Percentiles rank a stretch among this genome's conserved stretches.
Conservation (phyloP, 2,797 vertebrate species). For the Phoebastria nigripes region DNA sequence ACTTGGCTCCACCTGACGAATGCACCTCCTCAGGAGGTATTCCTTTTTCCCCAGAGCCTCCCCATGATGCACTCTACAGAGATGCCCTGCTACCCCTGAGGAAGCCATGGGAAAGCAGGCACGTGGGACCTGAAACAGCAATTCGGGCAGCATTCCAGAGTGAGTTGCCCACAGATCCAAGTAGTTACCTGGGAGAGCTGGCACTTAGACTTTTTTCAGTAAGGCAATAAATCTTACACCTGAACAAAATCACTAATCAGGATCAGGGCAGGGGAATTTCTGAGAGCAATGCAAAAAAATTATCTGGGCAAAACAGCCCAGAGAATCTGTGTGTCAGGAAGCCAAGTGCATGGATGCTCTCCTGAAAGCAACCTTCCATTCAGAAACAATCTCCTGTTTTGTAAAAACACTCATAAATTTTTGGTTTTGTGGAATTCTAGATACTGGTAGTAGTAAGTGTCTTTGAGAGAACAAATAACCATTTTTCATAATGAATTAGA, state of each 20-base stretch:
- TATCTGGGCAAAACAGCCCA: not conserved
- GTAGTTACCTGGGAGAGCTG: rapidly evolving
- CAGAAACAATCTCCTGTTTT: not conserved
- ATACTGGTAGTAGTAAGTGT: not conserved
- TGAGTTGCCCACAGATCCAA: not conserved
- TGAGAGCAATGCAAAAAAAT: not conserved
- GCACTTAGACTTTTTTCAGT: not conserved
- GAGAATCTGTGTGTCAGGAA: not conserved
- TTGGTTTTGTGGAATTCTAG: not conserved
- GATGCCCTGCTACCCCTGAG: not conserved
- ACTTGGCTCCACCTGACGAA: not conserved
- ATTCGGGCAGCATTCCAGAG: not conserved
- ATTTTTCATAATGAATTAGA: not conserved
- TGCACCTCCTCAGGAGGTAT: not conserved
- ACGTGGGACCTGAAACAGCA: not conserved
- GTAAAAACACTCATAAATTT: not conserved
- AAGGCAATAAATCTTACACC: not conserved
- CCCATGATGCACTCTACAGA: not conserved
- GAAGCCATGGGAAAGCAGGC: not conserved
- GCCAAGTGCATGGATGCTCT: not conserved
- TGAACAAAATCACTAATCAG: not conserved
- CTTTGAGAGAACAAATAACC: not conserved
- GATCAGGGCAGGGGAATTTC: not conserved
- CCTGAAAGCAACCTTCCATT: not conserved
- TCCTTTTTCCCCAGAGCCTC: not conserved